These are phyloP conservation scores for Trissolcus japonicus DNA, from an alignment of 2,888 invertebrate genomes.

Conservation along the genomic window DNA sequence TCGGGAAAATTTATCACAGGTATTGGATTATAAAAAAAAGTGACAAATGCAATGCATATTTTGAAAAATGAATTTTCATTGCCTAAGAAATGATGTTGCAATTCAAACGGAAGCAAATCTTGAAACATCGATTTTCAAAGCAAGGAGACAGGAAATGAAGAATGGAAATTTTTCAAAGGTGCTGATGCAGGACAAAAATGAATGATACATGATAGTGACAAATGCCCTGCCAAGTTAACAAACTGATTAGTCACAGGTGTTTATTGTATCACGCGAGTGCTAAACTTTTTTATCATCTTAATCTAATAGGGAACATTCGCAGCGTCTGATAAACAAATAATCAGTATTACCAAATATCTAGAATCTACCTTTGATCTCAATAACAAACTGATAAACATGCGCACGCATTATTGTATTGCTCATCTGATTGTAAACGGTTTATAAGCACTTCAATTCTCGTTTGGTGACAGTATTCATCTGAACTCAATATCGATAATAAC, in stretches of 20 bases:
- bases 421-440: conserved; percentile 55
- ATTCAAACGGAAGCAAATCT: not conserved
- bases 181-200: not conserved
- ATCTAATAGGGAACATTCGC: conserved; percentile 48
- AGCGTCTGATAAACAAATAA: conserved; percentile 49
- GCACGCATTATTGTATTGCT: conserved; percentile 47
- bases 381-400: conserved; percentile 52
- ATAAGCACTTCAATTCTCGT: conserved; percentile 39
- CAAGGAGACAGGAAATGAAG: conserved; percentile 21
- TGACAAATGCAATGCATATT: not conserved
- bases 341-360: conserved; percentile 51
- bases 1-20: not conserved
- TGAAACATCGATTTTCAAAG: conserved; percentile 2
- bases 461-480: conserved; percentile 27
- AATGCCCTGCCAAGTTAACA: conserved; percentile 12
- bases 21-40: not conserved
- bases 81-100: not conserved
- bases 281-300: conserved; percentile 38
- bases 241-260: conserved; percentile 20
- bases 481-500: conserved; percentile 40
- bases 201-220: conserved; percentile 7
- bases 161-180: conserved; percentile 30
- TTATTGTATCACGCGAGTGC: conserved; percentile 23
- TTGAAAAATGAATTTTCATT: conserved; percentile 10
- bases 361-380: conserved; percentile 52